phyloP scores from a whole-genome alignment of 2,113 vertebrate species.

The Lagopus muta region DNA sequence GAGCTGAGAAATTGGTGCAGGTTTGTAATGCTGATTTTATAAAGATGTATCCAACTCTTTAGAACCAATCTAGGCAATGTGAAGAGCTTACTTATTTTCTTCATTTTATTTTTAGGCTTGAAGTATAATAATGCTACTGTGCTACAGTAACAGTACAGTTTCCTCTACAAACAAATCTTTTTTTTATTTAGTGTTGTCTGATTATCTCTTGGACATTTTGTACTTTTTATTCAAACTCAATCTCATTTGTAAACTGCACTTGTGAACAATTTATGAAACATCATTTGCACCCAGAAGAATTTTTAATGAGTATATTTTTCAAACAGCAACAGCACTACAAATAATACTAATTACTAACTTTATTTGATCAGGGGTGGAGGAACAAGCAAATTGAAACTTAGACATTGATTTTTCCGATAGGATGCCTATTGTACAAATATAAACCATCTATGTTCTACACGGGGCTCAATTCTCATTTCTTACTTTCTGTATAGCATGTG shows the following conservation, averaged over 20 bases:
- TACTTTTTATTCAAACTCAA: constrained; percentile 26
- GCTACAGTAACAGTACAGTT: fast-evolving
- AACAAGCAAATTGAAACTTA: constrained; percentile 21
- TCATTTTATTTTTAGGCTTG: constrained; percentile 3
- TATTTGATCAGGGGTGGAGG: neutral
- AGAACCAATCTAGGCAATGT: neutral
- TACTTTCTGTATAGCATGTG: neutral
- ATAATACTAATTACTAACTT: constrained; percentile 51
- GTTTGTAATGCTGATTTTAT: neutral
- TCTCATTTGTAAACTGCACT: constrained; percentile 30
- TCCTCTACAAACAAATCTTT: constrained; percentile 5
- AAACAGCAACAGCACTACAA: constrained; percentile 8
- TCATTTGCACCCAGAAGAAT: constrained; percentile 38
- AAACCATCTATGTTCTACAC: neutral
- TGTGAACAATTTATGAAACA: constrained; percentile 51
- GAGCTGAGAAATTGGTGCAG: neutral
- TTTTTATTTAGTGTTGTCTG: constrained; percentile 37
- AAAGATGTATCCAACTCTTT: neutral
- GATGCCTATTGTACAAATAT: neutral
- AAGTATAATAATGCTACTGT: constrained; percentile 13
- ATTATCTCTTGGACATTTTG: constrained; percentile 17
- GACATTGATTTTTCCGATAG: constrained; percentile 37
- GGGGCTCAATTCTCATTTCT: neutral
- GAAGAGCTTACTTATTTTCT: constrained; percentile 18
- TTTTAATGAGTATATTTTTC: constrained; percentile 47